Percentiles rank a stretch among this genome's conserved stretches.
Conservation (phyloP, 1,140 invertebrate species). For the honey bee (Apis mellifera) region DNA sequence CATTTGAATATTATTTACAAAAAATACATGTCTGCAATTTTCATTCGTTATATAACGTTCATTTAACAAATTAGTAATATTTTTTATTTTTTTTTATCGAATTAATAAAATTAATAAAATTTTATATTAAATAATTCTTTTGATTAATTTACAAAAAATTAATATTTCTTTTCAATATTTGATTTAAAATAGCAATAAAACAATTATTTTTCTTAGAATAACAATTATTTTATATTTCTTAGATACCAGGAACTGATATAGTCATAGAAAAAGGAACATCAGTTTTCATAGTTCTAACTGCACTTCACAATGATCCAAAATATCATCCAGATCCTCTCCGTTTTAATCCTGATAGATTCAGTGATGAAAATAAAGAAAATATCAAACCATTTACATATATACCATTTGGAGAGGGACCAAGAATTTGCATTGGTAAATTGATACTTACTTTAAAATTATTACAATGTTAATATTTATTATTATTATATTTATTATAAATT, state of each 20-base stretch:
- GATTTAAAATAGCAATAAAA: too few species aligned
- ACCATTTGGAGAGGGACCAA: slow-evolving; percentile 72
- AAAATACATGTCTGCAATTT: too few species aligned
- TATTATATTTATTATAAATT: slow-evolving; percentile 12
- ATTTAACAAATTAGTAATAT: too few species aligned
- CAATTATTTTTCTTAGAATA: neutral
- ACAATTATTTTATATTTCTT: slow-evolving; percentile 12
- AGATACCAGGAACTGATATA: slow-evolving; percentile 75
- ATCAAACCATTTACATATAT: slow-evolving; percentile 61
- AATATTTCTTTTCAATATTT: too few species aligned
- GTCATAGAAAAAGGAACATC: slow-evolving; percentile 74
- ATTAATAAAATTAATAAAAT: too few species aligned
- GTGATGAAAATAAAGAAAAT: slow-evolving; percentile 68
- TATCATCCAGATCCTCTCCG: slow-evolving; percentile 77
- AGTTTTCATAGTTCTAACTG: slow-evolving; percentile 61
- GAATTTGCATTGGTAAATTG: slow-evolving; percentile 68
- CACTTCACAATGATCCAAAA: slow-evolving; percentile 77
- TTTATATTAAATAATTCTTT: too few species aligned
- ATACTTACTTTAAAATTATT: slow-evolving; percentile 14
- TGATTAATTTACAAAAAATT: too few species aligned
- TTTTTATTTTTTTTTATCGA: too few species aligned
- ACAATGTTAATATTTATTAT: neutral
- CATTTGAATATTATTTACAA: too few species aligned
- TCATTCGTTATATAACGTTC: neutral
- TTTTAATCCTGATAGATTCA: slow-evolving; percentile 81